Evolutionary conservation across 2,797 vertebrate species (phyloP), one percentile per base, ranked within the genome.

Genomic region (Tiaroga cobitis): DNA sequence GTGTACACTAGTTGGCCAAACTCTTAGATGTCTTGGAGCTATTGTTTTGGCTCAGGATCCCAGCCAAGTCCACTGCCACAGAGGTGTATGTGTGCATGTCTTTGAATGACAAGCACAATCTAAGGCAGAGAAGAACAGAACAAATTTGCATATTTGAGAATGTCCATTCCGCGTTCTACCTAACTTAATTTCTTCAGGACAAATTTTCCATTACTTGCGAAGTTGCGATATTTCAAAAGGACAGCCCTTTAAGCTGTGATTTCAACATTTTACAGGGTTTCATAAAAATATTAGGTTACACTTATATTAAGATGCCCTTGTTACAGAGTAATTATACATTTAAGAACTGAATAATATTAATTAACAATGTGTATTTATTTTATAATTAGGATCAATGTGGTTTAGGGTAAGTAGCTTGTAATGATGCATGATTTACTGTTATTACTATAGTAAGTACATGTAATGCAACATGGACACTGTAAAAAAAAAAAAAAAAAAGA

Each of bases 11-110:
- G 21, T 65, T 21, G 5, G 32, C 43, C 46, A 69, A 69, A 81
- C 46, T 69, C 24, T 81, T 11, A 37, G 46, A 70, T 70, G 46
- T 39, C 34, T 70, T 69, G n/a, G 74, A 74, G 70, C 81, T 37
- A 73, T 63, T 74, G 51, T 74, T 46, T 32, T 24, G 51, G 26
- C 26, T 63, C n/a, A 81, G 21, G 21, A 81, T 67, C 24, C 43
- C 19, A 32, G 26, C 26, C 11, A 80, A 68, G 24, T 13, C 29
- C 29, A 24, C n/a, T 41, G 43, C 26, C 26, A 46, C n/a, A 46
- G n/a, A 43, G 37, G 26, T 8, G 11, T 39, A 13, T 77, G 29
- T 75, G 29, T 54, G 18, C 13, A 32, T 59, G 34, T 63, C 3
- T 16, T 63, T 29, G 34, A 78, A 61, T 78, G 51, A 39, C 21